Base-by-base conservation (phyloP, 2,888 invertebrate genomes). In the Dichetophora obliterata region DNA sequence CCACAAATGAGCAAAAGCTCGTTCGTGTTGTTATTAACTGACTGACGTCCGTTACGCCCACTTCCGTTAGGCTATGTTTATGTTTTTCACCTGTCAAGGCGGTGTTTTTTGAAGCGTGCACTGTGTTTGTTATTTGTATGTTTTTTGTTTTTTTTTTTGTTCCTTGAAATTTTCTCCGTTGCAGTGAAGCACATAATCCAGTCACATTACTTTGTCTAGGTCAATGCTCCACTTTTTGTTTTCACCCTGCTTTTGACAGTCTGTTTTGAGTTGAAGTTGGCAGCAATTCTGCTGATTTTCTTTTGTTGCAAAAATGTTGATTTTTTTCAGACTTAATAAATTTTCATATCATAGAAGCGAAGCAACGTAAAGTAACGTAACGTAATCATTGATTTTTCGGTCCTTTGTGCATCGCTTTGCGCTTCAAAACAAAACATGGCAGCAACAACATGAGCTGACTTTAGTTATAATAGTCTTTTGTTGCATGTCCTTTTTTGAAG, bases 181-280 rank as follows among this genome's bases (percentile, higher is more conserved):
- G 59, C 75, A 76, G 63, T 71, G 71, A 65, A 70, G 69, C 69
- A 61, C 50, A 48, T 75, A 69, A 76, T 71, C 63, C 61, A 61
- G 75, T 71, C 70, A 71, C 71, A 71, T 71, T 63, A 34, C 71
- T 71, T 50, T 76, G 68, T 68, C 75, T 76, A 63, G 75, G 71
- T 76, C 75, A 76, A 65, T 71, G 75, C 34, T 76, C 75, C 54
- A 61, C 37, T 69, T 61, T 75, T 75, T 14, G 50, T 34, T 66
- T 54, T 66, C 57, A 43, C 48, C 2, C 8, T 54, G 52, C n/a
- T 69, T 14, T 75, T 59, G 24, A 37, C 8, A n/a, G 8, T 61
- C 5, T 61, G 8, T 27, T 22, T 8, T 22, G 48, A 14, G 22
- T 48, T 50, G 24, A 11, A 24, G 68, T 68, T 68, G 48, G 5